phyloP scores from a whole-genome alignment of 2,888 invertebrate species.

The Aricia artaxerxes region DNA sequence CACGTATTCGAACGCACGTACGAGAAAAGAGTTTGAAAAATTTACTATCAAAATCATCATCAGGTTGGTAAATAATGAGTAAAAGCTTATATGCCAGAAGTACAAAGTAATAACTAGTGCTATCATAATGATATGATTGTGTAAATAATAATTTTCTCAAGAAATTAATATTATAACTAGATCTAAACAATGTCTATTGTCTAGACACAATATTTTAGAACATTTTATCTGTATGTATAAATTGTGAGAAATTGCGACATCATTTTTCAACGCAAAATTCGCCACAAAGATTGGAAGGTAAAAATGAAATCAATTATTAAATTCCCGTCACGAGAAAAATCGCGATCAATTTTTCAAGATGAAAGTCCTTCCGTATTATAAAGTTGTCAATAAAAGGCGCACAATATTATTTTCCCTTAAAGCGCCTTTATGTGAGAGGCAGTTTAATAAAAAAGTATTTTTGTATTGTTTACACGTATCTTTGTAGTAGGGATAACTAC shows the following conservation, averaged over 20 bases:
- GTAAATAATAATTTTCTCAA: no score
- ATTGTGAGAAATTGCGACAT: slow-evolving; percentile 17
- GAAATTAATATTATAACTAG: no score
- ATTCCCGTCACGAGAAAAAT: slow-evolving; percentile 58
- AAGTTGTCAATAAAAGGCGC: slow-evolving; percentile 64
- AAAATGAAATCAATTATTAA: slow-evolving; percentile 63
- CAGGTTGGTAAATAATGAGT: no score
- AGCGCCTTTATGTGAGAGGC: slow-evolving; percentile 49
- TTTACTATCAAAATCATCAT: no score
- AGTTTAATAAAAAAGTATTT: slow-evolving; percentile 43
- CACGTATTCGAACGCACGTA: no score
- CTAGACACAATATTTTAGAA: neutral
- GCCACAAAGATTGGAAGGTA: slow-evolving; percentile 50
- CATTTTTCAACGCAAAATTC: slow-evolving; percentile 40
- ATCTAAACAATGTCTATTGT: no score
- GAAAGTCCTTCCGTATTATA: slow-evolving; percentile 61
- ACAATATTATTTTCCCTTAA: slow-evolving; percentile 53
- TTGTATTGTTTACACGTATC: slow-evolving; percentile 40
- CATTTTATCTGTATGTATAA: neutral
- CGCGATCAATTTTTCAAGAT: slow-evolving; percentile 62
- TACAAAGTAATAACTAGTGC: no score
- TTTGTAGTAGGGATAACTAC: slow-evolving; percentile 11
- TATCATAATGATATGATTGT: no score
- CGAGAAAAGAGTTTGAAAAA: no score
- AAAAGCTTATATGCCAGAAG: no score